These are phyloP conservation scores for Odontocerum albicorne DNA, from an alignment of 2,888 invertebrate species.

Conservation along the genomic window DNA sequence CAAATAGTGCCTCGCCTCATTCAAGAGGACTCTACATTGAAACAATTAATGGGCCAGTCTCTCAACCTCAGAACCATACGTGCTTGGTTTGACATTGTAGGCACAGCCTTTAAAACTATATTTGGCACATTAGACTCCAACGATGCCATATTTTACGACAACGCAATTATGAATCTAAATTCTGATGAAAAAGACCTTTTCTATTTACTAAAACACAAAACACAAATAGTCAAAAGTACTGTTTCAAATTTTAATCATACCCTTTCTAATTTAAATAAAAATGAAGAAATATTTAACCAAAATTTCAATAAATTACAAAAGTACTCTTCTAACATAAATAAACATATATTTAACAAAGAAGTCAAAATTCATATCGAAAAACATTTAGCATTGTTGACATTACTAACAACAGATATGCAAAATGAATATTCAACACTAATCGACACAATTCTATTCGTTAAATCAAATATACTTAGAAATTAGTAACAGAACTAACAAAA, in stretches of 20 bases:
- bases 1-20: background rate
- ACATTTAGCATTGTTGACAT: constrained; percentile 30
- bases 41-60: background rate
- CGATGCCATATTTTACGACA: constrained; percentile 30
- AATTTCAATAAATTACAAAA: constrained; percentile 27
- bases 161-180: constrained; percentile 31
- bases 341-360: constrained; percentile 23
- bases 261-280: constrained; percentile 26
- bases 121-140: constrained; percentile 10
- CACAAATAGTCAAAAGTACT: constrained; percentile 30
- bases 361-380: constrained; percentile 2
- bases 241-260: constrained; percentile 34
- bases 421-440: constrained; percentile 28
- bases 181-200: constrained; percentile 27
- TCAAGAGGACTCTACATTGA: background rate
- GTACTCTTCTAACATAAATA: too few relatives aligned
- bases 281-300: constrained; percentile 34
- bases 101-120: constrained; percentile 9
- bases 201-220: constrained; percentile 34
- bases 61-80: background rate
- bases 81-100: constrained; percentile 5
- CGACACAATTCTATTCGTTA: constrained; percentile 31
- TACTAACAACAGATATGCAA: constrained; percentile 26
- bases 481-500: too few relatives aligned
- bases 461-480: too few relatives aligned